Conservation (phyloP, 2,888 invertebrate genomes). For the Blastobasis lacticolella region DNA sequence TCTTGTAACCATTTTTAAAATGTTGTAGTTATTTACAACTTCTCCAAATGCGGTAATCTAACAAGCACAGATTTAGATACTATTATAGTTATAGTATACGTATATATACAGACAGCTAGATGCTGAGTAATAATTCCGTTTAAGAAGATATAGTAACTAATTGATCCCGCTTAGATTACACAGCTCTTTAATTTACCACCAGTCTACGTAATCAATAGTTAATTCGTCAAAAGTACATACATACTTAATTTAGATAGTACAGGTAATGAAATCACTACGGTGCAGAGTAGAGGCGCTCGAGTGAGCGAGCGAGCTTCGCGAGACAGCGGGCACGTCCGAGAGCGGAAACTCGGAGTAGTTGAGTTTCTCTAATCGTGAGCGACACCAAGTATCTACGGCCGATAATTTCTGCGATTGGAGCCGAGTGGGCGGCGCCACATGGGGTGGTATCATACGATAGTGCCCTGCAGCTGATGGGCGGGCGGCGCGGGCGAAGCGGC, state of each 20-base stretch:
- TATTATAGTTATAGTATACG: too few relatives aligned
- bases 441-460: conserved; percentile 95
- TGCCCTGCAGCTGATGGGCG: conserved; percentile 88
- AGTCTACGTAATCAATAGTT: conserved; percentile 20
- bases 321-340: conserved; percentile 19
- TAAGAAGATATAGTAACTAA: conserved; percentile 45
- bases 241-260: background rate
- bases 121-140: background rate
- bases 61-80: too few relatives aligned
- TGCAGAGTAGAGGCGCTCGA: conserved; percentile 51
- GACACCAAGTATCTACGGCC: conserved; percentile 65
- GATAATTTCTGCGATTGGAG: conserved; percentile 82
- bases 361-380: conserved; percentile 3
- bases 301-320: conserved; percentile 32
- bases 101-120: too few relatives aligned
- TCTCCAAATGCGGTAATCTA: too few relatives aligned
- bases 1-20: too few relatives aligned
- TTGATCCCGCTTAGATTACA: conserved; percentile 69
- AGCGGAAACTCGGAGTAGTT: background rate
- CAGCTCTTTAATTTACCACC: conserved; percentile 42
- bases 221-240: conserved; percentile 1
- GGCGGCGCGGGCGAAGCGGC: conserved; percentile 64
- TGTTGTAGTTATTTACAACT: too few relatives aligned
- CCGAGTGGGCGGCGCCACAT: conserved; percentile 93
- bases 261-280: conserved; percentile 20